phyloP scores from a whole-genome alignment of 2,888 invertebrate species.

The Zele albiditarsus region DNA sequence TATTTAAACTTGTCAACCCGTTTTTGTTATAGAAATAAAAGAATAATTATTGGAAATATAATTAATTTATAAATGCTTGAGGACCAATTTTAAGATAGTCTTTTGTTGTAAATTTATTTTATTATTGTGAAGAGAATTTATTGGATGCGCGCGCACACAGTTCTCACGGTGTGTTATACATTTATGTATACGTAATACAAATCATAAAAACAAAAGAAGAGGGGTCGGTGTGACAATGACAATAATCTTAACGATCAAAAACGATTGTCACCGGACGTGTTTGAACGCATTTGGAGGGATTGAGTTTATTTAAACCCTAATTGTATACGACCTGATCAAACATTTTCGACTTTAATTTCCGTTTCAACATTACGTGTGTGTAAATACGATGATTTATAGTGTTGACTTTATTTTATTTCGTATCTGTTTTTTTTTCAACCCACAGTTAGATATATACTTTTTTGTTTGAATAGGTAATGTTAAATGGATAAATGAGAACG shows the following conservation, averaged over 20 bases:
- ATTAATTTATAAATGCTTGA: too few species aligned
- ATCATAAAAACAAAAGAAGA: neutral
- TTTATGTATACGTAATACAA: neutral
- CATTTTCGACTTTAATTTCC: conserved; percentile 51
- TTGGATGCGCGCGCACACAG: conserved; percentile 38
- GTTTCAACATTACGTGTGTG: conserved; percentile 24
- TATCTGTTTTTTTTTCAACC: neutral
- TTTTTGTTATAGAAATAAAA: too few species aligned
- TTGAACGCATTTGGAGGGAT: conserved; percentile 39
- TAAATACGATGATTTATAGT: neutral
- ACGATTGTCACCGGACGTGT: conserved; percentile 37
- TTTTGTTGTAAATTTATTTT: too few species aligned
- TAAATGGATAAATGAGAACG: neutral
- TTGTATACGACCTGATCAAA: conserved; percentile 59
- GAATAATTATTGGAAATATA: too few species aligned
- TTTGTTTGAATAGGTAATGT: too few species aligned
- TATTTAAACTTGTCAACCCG: too few species aligned
- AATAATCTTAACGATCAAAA: neutral
- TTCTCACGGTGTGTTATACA: conserved; percentile 5
- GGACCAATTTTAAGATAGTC: too few species aligned
- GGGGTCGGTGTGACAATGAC: conserved; percentile 1
- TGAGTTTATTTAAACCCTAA: conserved; percentile 43
- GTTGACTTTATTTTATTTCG: neutral
- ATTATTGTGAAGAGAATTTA: conserved; percentile 3
- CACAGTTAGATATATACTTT: neutral